Conservation (phyloP, 2,797 vertebrate genomes). For the Neoniphon sammara region DNA sequence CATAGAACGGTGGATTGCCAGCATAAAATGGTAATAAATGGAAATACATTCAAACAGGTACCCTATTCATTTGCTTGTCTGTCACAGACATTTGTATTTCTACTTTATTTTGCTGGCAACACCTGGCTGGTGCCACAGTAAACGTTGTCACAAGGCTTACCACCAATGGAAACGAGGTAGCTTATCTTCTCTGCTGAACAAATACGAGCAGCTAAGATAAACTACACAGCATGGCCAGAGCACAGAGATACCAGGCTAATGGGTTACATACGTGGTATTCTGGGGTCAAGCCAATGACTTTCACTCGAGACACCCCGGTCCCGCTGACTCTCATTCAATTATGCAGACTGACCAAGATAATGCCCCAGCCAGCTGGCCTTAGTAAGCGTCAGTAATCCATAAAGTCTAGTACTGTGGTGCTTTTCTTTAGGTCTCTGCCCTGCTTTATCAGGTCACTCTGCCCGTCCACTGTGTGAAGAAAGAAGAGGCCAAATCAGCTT, state of each 20-base stretch:
- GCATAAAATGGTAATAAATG: constrained; percentile 72
- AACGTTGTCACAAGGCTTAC: constrained; percentile 38
- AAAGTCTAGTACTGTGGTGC: constrained; percentile 62
- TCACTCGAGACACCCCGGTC: constrained; percentile 73
- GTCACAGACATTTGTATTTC: constrained; percentile 38
- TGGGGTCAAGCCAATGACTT: constrained; percentile 80
- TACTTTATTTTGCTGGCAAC: constrained; percentile 35
- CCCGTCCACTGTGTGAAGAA: constrained; percentile 53
- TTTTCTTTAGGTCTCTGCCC: constrained; percentile 65
- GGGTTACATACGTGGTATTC: constrained; percentile 71
- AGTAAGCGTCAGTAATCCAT: constrained; percentile 78
- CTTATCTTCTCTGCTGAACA: constrained; percentile 63
- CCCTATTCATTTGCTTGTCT: constrained; percentile 19
- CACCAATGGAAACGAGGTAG: constrained; percentile 59
- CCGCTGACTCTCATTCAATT: constrained; percentile 79
- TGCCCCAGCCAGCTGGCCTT: constrained; percentile 76
- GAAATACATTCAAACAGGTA: constrained; percentile 63
- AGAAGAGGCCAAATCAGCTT: constrained; percentile 23
- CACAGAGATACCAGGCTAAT: constrained; percentile 73
- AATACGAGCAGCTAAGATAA: constrained; percentile 68
- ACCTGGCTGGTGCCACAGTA: constrained; percentile 44
- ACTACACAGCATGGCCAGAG: constrained; percentile 29
- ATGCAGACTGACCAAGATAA: constrained; percentile 76
- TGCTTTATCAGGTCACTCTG: constrained; percentile 56
- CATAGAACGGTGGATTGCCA: constrained; percentile 36